Conservation (phyloP, 2,113 vertebrate species). For the Mirza zaza region DNA sequence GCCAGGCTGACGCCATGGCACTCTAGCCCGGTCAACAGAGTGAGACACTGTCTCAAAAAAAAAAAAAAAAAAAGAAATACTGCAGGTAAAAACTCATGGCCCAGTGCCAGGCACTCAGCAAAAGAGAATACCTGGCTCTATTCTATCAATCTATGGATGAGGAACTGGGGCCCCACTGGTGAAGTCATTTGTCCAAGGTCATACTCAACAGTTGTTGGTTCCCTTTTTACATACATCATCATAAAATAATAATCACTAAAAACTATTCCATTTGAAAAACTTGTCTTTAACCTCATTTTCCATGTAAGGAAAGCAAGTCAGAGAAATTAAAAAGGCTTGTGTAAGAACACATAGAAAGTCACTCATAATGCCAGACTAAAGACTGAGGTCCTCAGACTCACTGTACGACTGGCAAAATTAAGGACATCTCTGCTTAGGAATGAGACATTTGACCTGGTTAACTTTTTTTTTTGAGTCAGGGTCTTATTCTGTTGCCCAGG, state of each 20-base stretch:
- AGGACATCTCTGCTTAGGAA: background rate
- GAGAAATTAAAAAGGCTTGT: background rate
- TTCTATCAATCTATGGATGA: background rate
- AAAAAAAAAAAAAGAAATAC: background rate
- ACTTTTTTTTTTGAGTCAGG: no score
- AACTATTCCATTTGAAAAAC: background rate
- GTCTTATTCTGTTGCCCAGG: no score
- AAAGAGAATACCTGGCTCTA: background rate
- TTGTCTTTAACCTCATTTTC: background rate
- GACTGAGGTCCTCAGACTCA: background rate
- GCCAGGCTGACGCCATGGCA: no score
- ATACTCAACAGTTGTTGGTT: background rate
- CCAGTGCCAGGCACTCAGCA: background rate
- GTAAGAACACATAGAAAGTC: background rate
- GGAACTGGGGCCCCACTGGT: background rate
- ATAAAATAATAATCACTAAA: background rate
- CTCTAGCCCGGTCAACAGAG: no score
- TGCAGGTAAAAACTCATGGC: background rate
- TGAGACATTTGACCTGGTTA: background rate
- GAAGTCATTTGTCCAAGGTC: background rate
- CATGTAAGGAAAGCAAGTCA: background rate
- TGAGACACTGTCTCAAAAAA: no score
- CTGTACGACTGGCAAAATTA: background rate
- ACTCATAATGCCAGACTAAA: background rate
- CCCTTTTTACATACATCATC: background rate